Base-by-base conservation (phyloP, 2,113 vertebrate species). In the Prionailurus viverrinus region DNA sequence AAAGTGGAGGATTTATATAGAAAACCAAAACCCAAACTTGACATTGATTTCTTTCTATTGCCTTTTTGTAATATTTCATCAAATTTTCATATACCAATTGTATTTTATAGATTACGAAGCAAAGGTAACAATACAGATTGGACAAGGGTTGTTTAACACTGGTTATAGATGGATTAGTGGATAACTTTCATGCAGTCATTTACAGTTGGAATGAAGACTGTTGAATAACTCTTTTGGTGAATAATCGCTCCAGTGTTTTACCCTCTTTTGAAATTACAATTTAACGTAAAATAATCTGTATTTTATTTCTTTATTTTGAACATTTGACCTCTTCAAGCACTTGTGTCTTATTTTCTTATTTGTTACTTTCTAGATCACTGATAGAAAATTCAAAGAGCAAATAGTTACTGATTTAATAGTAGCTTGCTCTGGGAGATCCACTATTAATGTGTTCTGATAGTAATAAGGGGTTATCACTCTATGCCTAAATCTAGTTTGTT, bases 401-500 rank as follows among this genome's bases (percentile, higher is more conserved):
- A 63, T 81, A 91, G 51, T 95, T 97, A 55, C 39, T 83, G 78
- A 89, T 95, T 96, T 96, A 86, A 93, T 91, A 65, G 58, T 76
- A 84, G 45, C 51, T 95, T 92, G 36, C 69, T 92, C 65, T 68
- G 31, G 58, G 89, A 94, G 63, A 92, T 16, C 39, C 51, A 92
- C 93, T 92, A 2, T 96, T 82, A 89, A 95, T 94, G 87, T 93
- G 74, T 55, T 91, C 69, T 97, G 58, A 81, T 96, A 66, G 33
- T 53, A 69, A 69, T 80, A 93, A 94, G 10, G 41, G 69, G 36
- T 88, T 97, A 94, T 97, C 16, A 2, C 36, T 95, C 16, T 92
- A 39, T 95, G 80, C 90, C 58, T 96, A 92, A 96, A 95, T 95
- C 82, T 95, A 76, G 74, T 97, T 97, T 97, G 83, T 90, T 96